Evolutionary conservation across 1,140 invertebrate genomes (phyloP), one percentile per base, ranked within the genome.

Genomic region (Drosophila ambigua): DNA sequence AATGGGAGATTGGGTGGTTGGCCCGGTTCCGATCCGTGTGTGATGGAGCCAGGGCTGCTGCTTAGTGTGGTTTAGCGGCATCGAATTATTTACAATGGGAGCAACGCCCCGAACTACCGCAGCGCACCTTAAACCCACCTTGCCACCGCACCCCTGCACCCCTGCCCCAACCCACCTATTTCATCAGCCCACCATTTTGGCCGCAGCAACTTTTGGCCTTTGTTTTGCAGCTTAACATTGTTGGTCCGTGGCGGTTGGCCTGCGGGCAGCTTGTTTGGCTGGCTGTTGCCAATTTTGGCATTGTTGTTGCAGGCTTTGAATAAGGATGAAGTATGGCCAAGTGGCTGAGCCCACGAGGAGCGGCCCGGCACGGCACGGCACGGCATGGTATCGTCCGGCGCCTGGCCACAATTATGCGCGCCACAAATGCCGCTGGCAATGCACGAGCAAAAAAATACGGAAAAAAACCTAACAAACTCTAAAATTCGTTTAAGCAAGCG

Each of bases 11-110:
- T n/a, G n/a, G n/a, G n/a, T n/a, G n/a, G n/a, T n/a, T n/a, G n/a
- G n/a, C n/a, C n/a, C n/a, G n/a, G n/a, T n/a, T n/a, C 16, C 16
- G 16, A 16, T 16, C 16, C 16, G 16, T 16, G 16, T 16, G 16
- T 16, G 16, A 16, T 16, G 16, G 16, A 16, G 16, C 16, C 16
- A 16, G 0, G 69, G 69, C 62, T 81, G 72, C 64, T 74, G 69
- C 65, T 81, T 87, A 87, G 71, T 79, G 83, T 54, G 83, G 82
- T 72, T 81, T 57, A 81, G 68, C 77, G 61, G 59, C 64, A 58
- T 77, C 69, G 79, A 87, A 82, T 87, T 87, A 88, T 87, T 82
- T 78, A 88, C 78, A 87, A 66, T 78, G 62, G 63, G 20, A 60
- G 52, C 35, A 31, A 41, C 28, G 46, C 20, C n/a, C 48, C 39